phyloP scores from a whole-genome alignment of 2,888 invertebrate species.

The Timema podura region DNA sequence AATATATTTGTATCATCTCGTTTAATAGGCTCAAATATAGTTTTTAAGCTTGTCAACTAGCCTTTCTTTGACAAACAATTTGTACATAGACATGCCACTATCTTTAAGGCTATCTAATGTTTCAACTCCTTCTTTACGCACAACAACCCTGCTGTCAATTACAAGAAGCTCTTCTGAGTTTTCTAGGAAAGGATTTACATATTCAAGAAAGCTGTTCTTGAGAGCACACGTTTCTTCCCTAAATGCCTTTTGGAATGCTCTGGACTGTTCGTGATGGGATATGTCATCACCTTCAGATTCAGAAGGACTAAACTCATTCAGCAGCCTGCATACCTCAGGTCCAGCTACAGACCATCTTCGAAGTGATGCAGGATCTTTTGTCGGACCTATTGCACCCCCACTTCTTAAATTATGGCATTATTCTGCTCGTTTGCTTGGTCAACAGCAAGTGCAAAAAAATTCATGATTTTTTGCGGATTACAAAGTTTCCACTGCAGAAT shows the following conservation, averaged over 20 bases:
- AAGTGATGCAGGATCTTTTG: slow-evolving; percentile 5
- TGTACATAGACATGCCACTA: neutral
- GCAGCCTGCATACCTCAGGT: neutral
- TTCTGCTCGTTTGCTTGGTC: neutral
- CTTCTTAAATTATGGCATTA: no score
- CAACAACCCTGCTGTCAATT: slow-evolving; percentile 5
- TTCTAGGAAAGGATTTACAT: neutral
- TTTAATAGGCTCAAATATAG: no score
- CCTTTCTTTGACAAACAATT: no score
- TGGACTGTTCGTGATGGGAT: slow-evolving; percentile 1
- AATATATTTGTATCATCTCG: no score
- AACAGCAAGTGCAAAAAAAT: neutral
- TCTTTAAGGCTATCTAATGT: neutral
- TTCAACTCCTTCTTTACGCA: neutral
- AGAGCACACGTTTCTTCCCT: slow-evolving; percentile 9
- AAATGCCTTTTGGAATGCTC: neutral
- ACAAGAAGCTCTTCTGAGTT: neutral
- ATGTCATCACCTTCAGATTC: slow-evolving; percentile 6
- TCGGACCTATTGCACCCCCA: no score
- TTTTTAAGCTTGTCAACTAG: no score
- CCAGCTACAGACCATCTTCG: slow-evolving; percentile 3
- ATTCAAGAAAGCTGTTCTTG: neutral
- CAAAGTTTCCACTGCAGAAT: slow-evolving; percentile 7
- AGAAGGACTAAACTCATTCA: slow-evolving; percentile 3
- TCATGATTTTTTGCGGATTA: neutral